These are phyloP conservation scores for Apis laboriosa DNA, from an alignment of 1,140 invertebrate genomes.

Conservation along the genomic window DNA sequence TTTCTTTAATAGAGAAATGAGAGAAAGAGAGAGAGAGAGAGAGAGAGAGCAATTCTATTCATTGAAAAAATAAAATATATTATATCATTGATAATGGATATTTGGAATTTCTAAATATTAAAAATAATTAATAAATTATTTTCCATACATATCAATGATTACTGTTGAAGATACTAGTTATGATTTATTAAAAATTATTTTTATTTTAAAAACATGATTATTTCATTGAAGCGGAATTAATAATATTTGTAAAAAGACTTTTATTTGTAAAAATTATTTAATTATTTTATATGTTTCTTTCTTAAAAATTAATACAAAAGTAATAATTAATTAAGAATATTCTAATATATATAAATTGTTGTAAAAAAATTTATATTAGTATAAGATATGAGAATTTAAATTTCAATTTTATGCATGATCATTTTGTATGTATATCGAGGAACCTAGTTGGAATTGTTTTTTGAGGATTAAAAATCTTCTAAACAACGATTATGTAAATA, in stretches of 20 bases:
- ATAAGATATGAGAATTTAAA: neutral
- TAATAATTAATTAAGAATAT: neutral
- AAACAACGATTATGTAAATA: constrained; percentile 67
- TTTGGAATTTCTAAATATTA: too few relatives aligned
- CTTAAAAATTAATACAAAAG: neutral
- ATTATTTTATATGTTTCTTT: neutral
- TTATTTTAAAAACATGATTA: neutral
- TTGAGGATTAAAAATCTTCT: constrained; percentile 47
- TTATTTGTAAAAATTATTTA: neutral
- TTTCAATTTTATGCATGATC: constrained; percentile 19
- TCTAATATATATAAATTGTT: too few relatives aligned
- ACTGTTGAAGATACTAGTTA: neutral
- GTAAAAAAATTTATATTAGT: neutral
- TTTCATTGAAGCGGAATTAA: neutral
- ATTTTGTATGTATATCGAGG: constrained; percentile 40
- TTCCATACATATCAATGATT: too few relatives aligned
- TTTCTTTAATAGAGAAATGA: too few relatives aligned
- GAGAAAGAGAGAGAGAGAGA: too few relatives aligned
- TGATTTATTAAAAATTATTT: neutral
- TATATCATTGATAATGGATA: neutral
- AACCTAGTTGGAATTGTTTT: constrained; percentile 29
- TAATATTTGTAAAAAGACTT: neutral
- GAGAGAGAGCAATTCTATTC: too few relatives aligned
- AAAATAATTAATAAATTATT: too few relatives aligned
- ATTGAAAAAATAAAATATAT: neutral